Conservation (phyloP, 1,140 invertebrate species). For the Bathynomus jamesi region DNA sequence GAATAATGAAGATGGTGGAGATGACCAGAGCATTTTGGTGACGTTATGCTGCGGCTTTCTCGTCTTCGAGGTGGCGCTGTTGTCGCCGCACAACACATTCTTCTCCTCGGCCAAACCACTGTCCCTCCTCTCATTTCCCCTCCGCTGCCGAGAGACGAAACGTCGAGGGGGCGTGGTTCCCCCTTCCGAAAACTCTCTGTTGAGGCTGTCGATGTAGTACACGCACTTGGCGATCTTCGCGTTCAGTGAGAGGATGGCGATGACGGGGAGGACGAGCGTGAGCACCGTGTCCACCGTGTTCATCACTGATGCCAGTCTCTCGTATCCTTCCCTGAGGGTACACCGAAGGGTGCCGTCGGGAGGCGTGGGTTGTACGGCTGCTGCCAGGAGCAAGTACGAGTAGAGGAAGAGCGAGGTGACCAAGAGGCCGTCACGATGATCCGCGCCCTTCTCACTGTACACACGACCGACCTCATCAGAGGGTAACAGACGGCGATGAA, state of each 20-base stretch:
- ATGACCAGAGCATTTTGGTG: slow-evolving; percentile 74
- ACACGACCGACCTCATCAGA: slow-evolving; percentile 61
- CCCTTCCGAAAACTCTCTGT: slow-evolving; percentile 32
- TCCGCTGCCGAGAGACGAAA: neutral
- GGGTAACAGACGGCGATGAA: slow-evolving; percentile 73
- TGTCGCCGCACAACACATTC: slow-evolving; percentile 31
- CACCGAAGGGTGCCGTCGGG: slow-evolving; percentile 57
- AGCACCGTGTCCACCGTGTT: slow-evolving; percentile 61
- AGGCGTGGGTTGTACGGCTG: slow-evolving; percentile 55
- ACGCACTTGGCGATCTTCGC: slow-evolving; percentile 57
- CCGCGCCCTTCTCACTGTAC: slow-evolving; percentile 65
- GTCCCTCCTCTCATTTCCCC: neutral
- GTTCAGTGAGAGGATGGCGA: slow-evolving; percentile 62
- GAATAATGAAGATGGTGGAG: slow-evolving; percentile 64
- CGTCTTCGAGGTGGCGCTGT: no score
- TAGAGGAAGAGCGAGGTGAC: slow-evolving; percentile 48
- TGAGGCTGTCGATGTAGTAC: slow-evolving; percentile 47
- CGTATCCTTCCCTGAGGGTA: slow-evolving; percentile 47
- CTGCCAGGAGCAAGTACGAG: slow-evolving; percentile 50
- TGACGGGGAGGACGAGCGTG: slow-evolving; percentile 61
- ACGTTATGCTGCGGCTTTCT: slow-evolving; percentile 56
- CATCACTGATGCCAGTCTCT: slow-evolving; percentile 50
- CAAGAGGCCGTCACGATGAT: slow-evolving; percentile 19
- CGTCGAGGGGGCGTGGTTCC: neutral
- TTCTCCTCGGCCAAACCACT: neutral